Evolutionary conservation across 2,113 vertebrate species (phyloP), one percentile per base, ranked within the genome.

Genomic region (Peromyscus leucopus): DNA sequence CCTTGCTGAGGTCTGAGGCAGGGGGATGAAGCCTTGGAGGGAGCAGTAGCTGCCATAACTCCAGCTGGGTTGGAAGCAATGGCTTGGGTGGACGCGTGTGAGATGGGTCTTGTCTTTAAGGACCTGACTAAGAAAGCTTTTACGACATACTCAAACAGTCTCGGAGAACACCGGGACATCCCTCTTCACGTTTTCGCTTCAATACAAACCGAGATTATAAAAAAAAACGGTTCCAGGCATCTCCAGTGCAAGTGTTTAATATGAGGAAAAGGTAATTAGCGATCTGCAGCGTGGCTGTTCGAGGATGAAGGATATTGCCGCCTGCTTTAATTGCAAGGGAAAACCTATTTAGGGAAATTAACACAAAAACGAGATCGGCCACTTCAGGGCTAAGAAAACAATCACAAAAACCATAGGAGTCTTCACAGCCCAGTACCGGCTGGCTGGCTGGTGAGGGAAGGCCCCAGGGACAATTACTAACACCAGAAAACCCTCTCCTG

Each of bases 331-430:
- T 92, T 97, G 95, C 76, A 31, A 86, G 78, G 76, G 92, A 92
- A 97, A 97, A 91, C 93, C 95, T 24, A 89, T 78, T 97, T 85
- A 95, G 67, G 67, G 96, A 96, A 97, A 97, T 96, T 82, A 97
- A 97, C 96, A 85, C 92, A 39, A n/a, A 93, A 74, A 57, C 0
- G 2, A 85, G 85, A 85, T 59, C 0, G 92, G 92, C 93, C 95
- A 96, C 98, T 97, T 97, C 96, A 95, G 92, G 93, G 86, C 31
- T 67, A 85, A 78, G 97, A 87, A 92, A 92, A 92, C 93, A 95
- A 94, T 79, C 89, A 95, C 83, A 94, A 26, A 94, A 91, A 8
- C 96, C 85, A 19, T 0, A 59, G 97, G 94, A 51, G 51, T 69
- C 79, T 10, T 51, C 13, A 1, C 65, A 7, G 55, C 21, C 1